A percentile compares a stretch with the other conserved stretches of the same genome.
These are phyloP conservation scores for Turdus rufiventris DNA, from an alignment of 2,113 vertebrate species.

Conservation along the genomic window DNA sequence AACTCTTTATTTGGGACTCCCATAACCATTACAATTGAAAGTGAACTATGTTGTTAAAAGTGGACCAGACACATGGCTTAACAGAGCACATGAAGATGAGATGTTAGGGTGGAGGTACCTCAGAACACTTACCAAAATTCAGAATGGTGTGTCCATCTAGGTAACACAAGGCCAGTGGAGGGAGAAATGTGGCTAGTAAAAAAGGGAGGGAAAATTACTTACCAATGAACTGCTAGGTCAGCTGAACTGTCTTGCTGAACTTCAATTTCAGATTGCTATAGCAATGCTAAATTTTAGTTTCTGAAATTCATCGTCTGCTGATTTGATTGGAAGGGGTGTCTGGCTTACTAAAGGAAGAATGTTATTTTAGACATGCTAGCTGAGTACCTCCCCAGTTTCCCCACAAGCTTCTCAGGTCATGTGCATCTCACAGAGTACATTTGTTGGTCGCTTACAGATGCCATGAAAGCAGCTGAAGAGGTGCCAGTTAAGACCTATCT, in stretches of 20 bases:
- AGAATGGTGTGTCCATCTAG: not conserved
- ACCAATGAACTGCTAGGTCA: not conserved
- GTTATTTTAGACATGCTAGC: not conserved
- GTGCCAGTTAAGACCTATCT: not conserved
- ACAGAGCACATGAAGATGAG: not conserved
- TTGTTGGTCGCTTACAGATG: not conserved
- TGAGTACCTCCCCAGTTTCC: not conserved
- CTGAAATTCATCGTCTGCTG: not conserved
- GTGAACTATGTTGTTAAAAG: not conserved
- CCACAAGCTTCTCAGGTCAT: fast-evolving
- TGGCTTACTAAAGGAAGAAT: not conserved
- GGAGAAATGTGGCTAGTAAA: not conserved
- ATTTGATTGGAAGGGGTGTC: not conserved
- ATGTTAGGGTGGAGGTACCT: not conserved
- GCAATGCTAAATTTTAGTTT: not conserved
- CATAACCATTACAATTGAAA: not conserved
- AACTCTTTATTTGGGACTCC: not conserved
- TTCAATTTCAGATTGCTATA: not conserved
- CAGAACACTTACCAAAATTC: not conserved
- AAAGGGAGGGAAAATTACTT: not conserved
- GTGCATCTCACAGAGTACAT: not conserved
- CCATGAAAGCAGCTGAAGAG: not conserved
- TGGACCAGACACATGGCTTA: not conserved
- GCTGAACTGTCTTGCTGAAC: not conserved
- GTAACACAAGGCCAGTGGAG: not conserved